phyloP scores from a whole-genome alignment of 2,113 vertebrate species.

The Gymnogyps californianus region DNA sequence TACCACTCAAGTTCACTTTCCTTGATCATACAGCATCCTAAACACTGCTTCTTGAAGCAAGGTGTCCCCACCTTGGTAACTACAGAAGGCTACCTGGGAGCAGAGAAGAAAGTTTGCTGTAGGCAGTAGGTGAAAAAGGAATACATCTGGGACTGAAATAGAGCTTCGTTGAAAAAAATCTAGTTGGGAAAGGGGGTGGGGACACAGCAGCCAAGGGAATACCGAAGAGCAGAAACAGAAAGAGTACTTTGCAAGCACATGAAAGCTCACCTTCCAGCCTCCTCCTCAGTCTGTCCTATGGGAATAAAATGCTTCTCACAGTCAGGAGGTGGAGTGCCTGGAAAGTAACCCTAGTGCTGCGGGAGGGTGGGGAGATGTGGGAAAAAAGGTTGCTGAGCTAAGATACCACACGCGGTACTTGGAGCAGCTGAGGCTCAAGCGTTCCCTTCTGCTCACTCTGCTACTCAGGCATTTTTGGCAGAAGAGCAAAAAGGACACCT shows the following conservation, averaged over 20 bases:
- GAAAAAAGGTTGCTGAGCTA: neutral
- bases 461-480: slow-evolving; percentile 26
- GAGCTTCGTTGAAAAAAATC: neutral
- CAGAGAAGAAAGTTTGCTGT: neutral
- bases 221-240: neutral
- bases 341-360: neutral
- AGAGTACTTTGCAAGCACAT: neutral
- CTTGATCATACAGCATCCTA: neutral
- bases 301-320: neutral
- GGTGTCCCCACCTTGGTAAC: neutral
- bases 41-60: neutral
- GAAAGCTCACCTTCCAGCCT: neutral
- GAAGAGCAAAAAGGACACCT: slow-evolving; percentile 54
- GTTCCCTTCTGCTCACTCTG: slow-evolving; percentile 15
- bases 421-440: neutral
- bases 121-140: neutral
- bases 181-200: neutral
- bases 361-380: neutral
- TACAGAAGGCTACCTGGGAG: neutral
- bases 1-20: neutral
- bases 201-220: neutral
- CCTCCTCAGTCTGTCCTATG: neutral
- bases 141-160: neutral
- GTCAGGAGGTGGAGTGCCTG: neutral
- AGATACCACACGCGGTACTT: neutral